Evolutionary conservation across 2,888 invertebrate species (phyloP), one percentile per base, ranked within the genome.

Genomic region (Rhamnusium bicolor): DNA sequence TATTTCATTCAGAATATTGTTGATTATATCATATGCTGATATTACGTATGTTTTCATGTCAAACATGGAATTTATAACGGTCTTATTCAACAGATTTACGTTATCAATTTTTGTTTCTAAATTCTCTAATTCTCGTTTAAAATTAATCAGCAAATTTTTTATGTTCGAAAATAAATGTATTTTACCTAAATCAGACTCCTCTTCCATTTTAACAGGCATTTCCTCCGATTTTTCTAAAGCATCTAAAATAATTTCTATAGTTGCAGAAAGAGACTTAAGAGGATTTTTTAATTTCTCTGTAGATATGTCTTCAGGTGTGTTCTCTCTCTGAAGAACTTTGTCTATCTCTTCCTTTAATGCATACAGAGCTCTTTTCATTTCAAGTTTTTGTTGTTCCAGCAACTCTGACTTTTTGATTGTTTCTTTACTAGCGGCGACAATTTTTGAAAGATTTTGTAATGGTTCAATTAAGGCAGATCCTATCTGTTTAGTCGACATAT

Each of bases 361-460:
- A 58, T 19, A 10, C 8, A 79, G 60, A 16, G 77, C 75, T 56
- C 70, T 74, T 49, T 74, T 71, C 21, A 79, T 51, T 63, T 77
- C 71, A 19, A 78, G 47, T 58, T 74, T 76, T 63, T 77, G 74
- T 63, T 54, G 21, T 72, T 75, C 62, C 10, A 53, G 12, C 46
- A 75, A 40, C 67, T 79, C 71, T 69, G 79, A 75, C 62, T 75
- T 79, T 6, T 74, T 29, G 1, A 74, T 1, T 27, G 54, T 16
- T 56, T 74, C 60, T 29, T 72, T 73, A 8, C 66, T 70, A 53
- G 79, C 62, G 19, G 71, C 72, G 29, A 83, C 49, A n/a, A 79
- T 58, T 47, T 68, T 61, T 6, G 75, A 76, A 19, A 84, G 53
- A 56, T 78, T 79, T 62, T 82, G 63, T 19, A 83, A 58, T 16